Conservation (phyloP, 1,140 invertebrate genomes). For the Thalassaphorura encarpata region DNA sequence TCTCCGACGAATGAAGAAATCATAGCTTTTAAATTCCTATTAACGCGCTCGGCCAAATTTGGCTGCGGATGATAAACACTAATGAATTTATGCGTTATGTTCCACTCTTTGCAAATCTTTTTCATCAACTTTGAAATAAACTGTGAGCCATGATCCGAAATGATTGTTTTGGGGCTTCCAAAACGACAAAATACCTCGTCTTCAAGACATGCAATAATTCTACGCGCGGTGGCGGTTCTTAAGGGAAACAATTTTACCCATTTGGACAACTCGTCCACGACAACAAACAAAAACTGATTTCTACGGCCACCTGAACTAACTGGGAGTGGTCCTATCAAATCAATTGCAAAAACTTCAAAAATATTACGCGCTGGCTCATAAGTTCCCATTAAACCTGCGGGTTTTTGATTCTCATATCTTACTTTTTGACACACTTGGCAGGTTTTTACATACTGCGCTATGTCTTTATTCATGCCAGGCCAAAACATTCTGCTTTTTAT, state of each 20-base stretch:
- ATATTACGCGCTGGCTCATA: background rate
- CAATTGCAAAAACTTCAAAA: background rate
- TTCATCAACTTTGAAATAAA: conserved; percentile 4
- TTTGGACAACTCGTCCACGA: conserved; percentile 5
- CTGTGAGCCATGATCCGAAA: conserved; percentile 33
- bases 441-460: background rate
- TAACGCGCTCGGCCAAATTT: too few species aligned
- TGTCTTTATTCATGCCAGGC: too few species aligned
- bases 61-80: background rate
- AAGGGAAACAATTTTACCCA: conserved; percentile 7
- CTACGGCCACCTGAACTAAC: background rate
- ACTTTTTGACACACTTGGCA: background rate
- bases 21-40: too few species aligned
- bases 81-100: background rate
- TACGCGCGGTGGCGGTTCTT: background rate
- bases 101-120: background rate
- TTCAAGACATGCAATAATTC: background rate
- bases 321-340: background rate
- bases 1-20: conserved; percentile 39
- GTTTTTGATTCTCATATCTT: background rate
- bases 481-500: too few species aligned
- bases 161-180: conserved; percentile 32
- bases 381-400: background rate
- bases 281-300: background rate
- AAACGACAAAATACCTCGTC: conserved; percentile 24